A percentile compares a stretch with the other conserved stretches of the same genome.
These are phyloP conservation scores for Phalacrocorax brasilianus DNA, from an alignment of 2,113 vertebrate genomes.

Conservation along the genomic window DNA sequence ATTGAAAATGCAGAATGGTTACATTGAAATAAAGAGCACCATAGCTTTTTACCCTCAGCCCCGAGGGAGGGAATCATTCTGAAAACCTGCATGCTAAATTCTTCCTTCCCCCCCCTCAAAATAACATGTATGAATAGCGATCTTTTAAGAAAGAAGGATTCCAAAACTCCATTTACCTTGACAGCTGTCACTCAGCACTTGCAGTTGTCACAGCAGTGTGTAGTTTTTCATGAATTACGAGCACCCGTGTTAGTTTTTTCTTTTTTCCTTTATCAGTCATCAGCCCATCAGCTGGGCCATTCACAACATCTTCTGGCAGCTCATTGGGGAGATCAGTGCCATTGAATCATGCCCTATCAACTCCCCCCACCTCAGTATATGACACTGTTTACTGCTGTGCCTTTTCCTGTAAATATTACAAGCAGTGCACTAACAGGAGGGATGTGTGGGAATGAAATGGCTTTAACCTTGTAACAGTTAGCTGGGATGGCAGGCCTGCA, in stretches of 20 bases:
- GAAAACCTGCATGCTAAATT: neutral
- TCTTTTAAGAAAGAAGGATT: constrained; percentile 39
- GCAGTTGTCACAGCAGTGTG: constrained; percentile 49
- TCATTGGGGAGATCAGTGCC: constrained; percentile 70
- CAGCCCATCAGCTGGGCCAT: constrained; percentile 64
- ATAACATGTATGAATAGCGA: neutral
- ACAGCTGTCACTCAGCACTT: constrained; percentile 74
- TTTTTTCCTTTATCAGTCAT: constrained; percentile 69
- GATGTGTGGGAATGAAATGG: constrained; percentile 17
- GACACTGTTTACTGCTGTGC: constrained; percentile 80
- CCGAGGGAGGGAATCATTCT: neutral
- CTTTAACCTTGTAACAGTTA: constrained; percentile 32
- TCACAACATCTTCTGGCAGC: constrained; percentile 76
- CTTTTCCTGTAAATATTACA: constrained; percentile 80
- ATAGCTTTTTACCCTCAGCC: neutral
- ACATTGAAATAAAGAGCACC: neutral
- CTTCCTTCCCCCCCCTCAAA: neutral
- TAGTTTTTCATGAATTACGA: constrained; percentile 75
- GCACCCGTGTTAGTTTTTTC: neutral
- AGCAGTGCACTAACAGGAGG: constrained; percentile 25
- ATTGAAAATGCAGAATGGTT: neutral
- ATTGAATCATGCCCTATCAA: constrained; percentile 66
- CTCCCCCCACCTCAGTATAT: constrained; percentile 73
- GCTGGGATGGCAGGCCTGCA: constrained; percentile 40
- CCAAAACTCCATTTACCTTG: constrained; percentile 72